Conservation (phyloP, 2,113 vertebrate species). For the Dipodomys merriami region DNA sequence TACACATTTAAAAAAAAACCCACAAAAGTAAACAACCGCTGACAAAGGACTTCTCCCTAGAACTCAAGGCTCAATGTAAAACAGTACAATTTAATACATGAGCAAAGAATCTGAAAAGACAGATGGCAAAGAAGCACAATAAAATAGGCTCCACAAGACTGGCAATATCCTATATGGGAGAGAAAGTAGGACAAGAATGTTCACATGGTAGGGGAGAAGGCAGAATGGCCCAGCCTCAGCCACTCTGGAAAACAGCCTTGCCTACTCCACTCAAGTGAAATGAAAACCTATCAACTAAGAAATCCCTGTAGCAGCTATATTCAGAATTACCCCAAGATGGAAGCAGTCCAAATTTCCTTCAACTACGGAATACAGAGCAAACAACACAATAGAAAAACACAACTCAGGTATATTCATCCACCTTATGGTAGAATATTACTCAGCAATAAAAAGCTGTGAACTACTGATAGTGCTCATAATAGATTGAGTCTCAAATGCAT, state of each 20-base stretch:
- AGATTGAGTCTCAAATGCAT: neutral
- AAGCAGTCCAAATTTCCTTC: neutral
- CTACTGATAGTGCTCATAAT: neutral
- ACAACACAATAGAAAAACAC: neutral
- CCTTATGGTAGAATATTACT: neutral
- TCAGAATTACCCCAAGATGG: neutral
- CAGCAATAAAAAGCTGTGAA: neutral
- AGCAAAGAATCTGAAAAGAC: neutral
- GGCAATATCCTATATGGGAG: neutral
- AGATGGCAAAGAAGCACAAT: neutral
- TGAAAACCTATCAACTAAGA: neutral
- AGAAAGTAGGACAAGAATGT: neutral
- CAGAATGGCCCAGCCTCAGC: neutral
- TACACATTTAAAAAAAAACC: neutral
- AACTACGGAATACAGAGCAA: neutral
- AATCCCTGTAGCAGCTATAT: neutral
- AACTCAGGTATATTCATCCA: neutral
- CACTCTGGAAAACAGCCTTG: neutral
- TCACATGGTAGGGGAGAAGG: neutral
- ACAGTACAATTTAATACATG: neutral
- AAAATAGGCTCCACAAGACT: neutral
- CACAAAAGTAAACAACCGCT: neutral
- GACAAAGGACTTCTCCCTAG: neutral
- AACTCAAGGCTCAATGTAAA: constrained; percentile 5
- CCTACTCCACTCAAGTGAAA: neutral